Evolutionary conservation across 2,888 invertebrate species (phyloP).

Genomic region (Amphipoea oculea): DNA sequence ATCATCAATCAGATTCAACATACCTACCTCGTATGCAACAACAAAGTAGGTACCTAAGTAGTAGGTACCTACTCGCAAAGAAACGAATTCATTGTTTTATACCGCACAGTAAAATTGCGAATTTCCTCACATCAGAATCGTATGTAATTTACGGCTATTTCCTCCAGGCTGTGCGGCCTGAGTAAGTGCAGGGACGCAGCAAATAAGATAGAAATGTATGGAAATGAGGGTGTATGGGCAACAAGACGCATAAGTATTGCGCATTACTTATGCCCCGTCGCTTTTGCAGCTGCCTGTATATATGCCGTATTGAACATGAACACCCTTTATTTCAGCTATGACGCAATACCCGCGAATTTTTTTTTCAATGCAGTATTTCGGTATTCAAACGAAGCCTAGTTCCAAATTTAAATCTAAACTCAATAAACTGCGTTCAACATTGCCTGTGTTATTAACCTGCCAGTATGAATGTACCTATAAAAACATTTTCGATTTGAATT

Average conservation of each 20-base stretch:
- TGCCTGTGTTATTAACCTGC: neutral
- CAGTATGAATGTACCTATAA: neutral
- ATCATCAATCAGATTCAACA: neutral
- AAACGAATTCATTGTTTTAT: conserved; percentile 26
- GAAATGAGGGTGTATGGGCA: conserved; percentile 58
- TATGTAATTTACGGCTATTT: conserved; percentile 63
- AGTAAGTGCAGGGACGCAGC: conserved; percentile 63
- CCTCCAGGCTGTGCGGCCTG: conserved; percentile 46
- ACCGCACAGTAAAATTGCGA: conserved; percentile 44
- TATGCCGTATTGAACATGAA: conserved; percentile 29
- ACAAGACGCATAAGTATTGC: conserved; percentile 57
- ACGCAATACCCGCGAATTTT: conserved; percentile 37
- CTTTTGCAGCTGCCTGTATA: conserved; percentile 56
- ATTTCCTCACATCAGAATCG: conserved; percentile 55
- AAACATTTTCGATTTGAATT: conserved; percentile 10
- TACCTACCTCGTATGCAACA: neutral
- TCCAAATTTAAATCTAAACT: conserved; percentile 24
- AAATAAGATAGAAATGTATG: conserved; percentile 67
- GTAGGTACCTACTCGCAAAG: neutral
- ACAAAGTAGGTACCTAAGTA: neutral
- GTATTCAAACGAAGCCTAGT: conserved; percentile 22
- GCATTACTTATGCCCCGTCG: conserved; percentile 57
- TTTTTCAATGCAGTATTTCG: conserved; percentile 7
- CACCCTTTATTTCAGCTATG: conserved; percentile 36
- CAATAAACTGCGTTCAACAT: conserved; percentile 18